These are phyloP conservation scores for Sternotherus odoratus DNA, from an alignment of 2,797 vertebrate genomes.

Conservation along the genomic window DNA sequence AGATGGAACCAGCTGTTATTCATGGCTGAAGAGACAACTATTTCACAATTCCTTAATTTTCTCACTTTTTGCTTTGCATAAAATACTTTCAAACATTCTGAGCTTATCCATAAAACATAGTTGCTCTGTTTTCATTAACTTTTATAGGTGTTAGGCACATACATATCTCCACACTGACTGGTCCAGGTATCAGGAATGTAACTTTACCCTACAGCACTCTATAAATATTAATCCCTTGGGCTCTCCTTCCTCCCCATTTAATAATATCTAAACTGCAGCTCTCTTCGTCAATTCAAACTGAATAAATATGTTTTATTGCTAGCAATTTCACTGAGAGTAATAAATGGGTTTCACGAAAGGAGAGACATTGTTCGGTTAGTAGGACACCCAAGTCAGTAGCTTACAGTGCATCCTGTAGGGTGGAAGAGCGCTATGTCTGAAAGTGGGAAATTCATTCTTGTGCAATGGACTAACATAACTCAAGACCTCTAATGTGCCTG, in stretches of 20 bases:
- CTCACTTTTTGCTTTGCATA: background rate
- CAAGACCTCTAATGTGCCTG: background rate
- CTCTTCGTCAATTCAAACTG: conserved; percentile 20
- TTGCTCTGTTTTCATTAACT: background rate
- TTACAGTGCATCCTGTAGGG: background rate
- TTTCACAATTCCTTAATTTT: conserved; percentile 5
- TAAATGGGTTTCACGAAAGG: conserved; percentile 21
- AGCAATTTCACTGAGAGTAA: conserved; percentile 16
- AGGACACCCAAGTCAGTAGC: background rate
- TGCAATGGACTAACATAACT: background rate
- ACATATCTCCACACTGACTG: background rate
- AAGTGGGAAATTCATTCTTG: background rate
- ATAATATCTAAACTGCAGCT: background rate
- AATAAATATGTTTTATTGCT: conserved; percentile 47
- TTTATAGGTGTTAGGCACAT: background rate
- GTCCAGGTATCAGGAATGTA: background rate
- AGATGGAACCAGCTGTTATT: background rate
- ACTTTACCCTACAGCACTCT: conserved; percentile 1
- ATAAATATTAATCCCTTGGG: background rate
- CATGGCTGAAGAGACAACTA: background rate
- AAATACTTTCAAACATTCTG: background rate
- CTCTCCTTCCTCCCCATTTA: background rate
- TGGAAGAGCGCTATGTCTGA: background rate
- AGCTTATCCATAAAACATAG: background rate
- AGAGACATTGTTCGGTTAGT: conserved; percentile 2